Evolutionary conservation across 2,888 invertebrate genomes (phyloP).

Genomic region (Limnephilus marmoratus): DNA sequence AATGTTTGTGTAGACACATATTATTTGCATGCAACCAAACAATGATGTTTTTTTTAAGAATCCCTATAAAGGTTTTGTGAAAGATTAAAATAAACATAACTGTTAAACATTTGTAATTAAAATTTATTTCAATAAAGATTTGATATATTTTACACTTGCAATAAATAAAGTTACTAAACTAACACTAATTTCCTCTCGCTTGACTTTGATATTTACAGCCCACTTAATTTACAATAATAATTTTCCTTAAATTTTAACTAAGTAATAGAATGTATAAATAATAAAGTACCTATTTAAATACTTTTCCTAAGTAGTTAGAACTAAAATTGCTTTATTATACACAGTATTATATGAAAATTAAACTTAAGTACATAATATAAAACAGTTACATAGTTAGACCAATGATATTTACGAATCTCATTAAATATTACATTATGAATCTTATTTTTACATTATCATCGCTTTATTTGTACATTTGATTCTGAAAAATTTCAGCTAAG

Average conservation of each 20-base stretch:
- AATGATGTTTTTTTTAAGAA: background rate
- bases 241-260: constrained; percentile 12
- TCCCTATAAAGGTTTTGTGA: too few species aligned
- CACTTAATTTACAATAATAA: constrained; percentile 28
- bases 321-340: constrained; percentile 22
- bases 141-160: constrained; percentile 52
- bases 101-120: constrained; percentile 28
- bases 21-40: background rate
- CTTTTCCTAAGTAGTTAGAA: background rate
- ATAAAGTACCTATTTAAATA: background rate
- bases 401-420: background rate
- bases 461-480: constrained; percentile 43
- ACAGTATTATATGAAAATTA: constrained; percentile 1
- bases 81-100: background rate
- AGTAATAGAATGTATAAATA: background rate
- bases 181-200: constrained; percentile 46
- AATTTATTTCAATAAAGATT: constrained; percentile 49
- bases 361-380: background rate
- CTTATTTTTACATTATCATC: background rate
- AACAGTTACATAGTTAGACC: background rate
- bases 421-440: background rate
- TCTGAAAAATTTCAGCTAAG: constrained; percentile 14
- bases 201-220: constrained; percentile 57
- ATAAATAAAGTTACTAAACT: constrained; percentile 56
- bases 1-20: background rate